phyloP scores from a whole-genome alignment of 2,113 vertebrate genomes.

The Antigone vipio region DNA sequence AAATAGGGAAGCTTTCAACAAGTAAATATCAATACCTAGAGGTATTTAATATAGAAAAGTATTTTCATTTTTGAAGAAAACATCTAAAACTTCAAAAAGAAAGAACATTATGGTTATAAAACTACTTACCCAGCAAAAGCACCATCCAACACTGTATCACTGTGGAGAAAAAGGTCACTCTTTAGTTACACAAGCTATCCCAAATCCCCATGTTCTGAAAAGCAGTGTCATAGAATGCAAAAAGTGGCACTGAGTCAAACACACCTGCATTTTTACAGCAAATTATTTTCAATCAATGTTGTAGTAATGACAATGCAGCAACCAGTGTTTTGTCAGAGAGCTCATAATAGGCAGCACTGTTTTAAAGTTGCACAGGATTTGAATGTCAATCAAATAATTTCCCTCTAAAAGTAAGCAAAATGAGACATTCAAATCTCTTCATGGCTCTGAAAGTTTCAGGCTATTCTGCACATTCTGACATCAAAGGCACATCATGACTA shows the following conservation, averaged over 20 bases:
- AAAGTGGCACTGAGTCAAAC: neutral
- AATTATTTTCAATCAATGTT: neutral
- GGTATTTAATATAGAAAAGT: neutral
- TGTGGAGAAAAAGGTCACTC: neutral
- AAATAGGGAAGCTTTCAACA: neutral
- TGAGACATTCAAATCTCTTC: neutral
- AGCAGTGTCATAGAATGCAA: neutral
- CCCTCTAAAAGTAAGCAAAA: neutral
- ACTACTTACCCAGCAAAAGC: neutral
- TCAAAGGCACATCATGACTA: neutral
- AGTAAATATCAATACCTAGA: neutral
- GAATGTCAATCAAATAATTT: neutral
- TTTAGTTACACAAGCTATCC: neutral
- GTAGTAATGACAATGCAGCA: neutral
- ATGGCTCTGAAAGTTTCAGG: neutral
- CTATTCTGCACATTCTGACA: neutral
- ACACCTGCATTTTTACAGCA: neutral
- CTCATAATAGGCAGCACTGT: neutral
- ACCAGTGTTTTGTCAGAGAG: neutral
- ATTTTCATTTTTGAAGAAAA: neutral
- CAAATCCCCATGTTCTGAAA: neutral
- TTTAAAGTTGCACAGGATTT: neutral
- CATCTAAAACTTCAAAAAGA: neutral
- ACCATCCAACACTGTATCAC: neutral
- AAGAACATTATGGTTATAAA: neutral